Evolutionary conservation across 2,113 vertebrate species (phyloP), one percentile per base, ranked within the genome.

Genomic region (Aegotheles bennettii): DNA sequence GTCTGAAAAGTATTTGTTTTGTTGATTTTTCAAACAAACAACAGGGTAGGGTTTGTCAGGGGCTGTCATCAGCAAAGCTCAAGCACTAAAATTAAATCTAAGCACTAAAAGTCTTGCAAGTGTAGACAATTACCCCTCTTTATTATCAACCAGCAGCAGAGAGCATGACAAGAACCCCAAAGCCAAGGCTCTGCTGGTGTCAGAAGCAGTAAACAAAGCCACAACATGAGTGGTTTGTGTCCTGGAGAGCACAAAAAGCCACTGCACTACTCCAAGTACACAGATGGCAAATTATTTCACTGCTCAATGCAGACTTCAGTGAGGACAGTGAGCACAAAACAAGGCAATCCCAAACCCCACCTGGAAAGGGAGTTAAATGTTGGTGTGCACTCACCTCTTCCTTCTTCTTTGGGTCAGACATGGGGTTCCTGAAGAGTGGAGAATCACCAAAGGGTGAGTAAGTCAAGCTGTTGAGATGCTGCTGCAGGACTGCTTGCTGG

Each of bases 391-490:
- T 87, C 3, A 99, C 99, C 98, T 99, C 99, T 75, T 99, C 99
- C 29, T 99, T 99, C 98, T 99, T 99, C 97, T 99, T 99, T 1
- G 99, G 99, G 90, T 99, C 99, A 7, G 99, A 98, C 95, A 99
- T 98, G 12, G 99, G 98, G 96, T 99, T 99, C 60, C 99, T 98
- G 97, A 99, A 99, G 17, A 99, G 98, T 0, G 99, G 99, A 0
- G 99, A 99, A 89, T 99, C 99, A 84, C 99, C 99, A 11, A 99
- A 99, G 3, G 99, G 99, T 0, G 99, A 99, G 57, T 99, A 99
- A 3, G 98, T 98, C 91, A 99, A 93, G 50, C 98, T 98, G 9
- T 98, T 99, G 93, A 99, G 98, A 76, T 99, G 99, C 97, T 99
- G 99, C 92, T 99, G 99, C 0, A 99, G 98, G 71, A 99, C 95